A percentile compares a stretch with the other conserved stretches of the same genome.
Evolutionary conservation across 2,888 invertebrate genomes (phyloP).

Genomic region (Scrobipalpa atriplicella): DNA sequence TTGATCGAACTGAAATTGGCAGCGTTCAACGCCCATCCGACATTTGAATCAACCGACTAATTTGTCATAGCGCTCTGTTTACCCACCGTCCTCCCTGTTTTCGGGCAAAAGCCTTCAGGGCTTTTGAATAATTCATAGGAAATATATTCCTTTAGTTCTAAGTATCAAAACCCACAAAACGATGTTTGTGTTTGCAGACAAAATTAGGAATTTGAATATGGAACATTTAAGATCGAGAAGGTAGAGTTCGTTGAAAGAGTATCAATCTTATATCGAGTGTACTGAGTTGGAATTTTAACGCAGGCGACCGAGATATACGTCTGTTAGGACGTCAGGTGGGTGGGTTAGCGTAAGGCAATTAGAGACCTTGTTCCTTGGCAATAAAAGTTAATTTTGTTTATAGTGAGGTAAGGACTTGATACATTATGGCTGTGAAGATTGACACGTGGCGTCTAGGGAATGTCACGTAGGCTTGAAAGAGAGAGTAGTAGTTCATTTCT

Average conservation of each 20-base stretch:
- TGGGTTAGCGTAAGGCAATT: slow-evolving; percentile 51
- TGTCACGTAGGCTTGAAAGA: slow-evolving; percentile 58
- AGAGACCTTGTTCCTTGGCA: slow-evolving; percentile 55
- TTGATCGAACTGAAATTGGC: slow-evolving; percentile 78
- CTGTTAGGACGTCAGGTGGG: slow-evolving; percentile 31
- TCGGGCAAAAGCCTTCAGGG: slow-evolving; percentile 7
- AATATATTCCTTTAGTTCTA: slow-evolving; percentile 17
- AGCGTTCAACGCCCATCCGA: slow-evolving; percentile 66
- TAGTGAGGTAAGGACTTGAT: slow-evolving; percentile 56
- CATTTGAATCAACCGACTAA: slow-evolving; percentile 62
- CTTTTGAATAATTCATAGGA: slow-evolving; percentile 20
- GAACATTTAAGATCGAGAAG: slow-evolving; percentile 45
- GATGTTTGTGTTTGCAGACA: slow-evolving; percentile 39
- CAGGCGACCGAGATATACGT: slow-evolving; percentile 35
- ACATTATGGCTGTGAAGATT: slow-evolving; percentile 57
- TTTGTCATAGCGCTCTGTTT: slow-evolving; percentile 48
- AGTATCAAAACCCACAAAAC: slow-evolving; percentile 45
- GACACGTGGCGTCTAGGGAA: slow-evolving; percentile 73
- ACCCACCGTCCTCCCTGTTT: slow-evolving; percentile 18
- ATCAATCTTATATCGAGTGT: slow-evolving; percentile 41
- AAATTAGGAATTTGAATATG: slow-evolving; percentile 54
- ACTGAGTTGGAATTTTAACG: slow-evolving; percentile 48
- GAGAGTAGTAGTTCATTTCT: slow-evolving; percentile 52
- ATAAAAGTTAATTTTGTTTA: slow-evolving; percentile 68
- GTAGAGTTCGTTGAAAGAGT: slow-evolving; percentile 38